These are phyloP conservation scores for Lordiphosa mommai DNA, from an alignment of 1,140 invertebrate species.

Conservation along the genomic window DNA sequence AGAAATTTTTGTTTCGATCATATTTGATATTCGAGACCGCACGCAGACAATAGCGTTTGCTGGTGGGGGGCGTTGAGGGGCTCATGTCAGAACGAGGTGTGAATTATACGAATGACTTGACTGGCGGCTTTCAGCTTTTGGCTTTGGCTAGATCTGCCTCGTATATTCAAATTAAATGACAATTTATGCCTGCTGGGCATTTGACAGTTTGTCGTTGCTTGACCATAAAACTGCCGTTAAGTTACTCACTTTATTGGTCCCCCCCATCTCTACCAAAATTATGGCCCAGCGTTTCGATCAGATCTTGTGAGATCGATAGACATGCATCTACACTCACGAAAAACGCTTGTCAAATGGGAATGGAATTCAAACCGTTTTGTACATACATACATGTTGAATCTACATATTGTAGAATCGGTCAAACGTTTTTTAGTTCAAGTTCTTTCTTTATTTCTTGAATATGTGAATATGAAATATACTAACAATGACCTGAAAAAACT, in stretches of 20 bases:
- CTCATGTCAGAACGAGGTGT: slow-evolving; percentile 57
- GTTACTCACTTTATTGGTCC: slow-evolving; percentile 53
- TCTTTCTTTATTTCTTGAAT: too few relatives aligned
- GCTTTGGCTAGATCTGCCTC: slow-evolving; percentile 32
- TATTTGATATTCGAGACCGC: slow-evolving; percentile 51
- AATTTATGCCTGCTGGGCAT: slow-evolving; percentile 42
- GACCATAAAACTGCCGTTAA: slow-evolving; percentile 70
- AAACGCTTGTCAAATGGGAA: too few relatives aligned
- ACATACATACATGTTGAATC: too few relatives aligned
- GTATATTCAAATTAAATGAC: slow-evolving; percentile 69
- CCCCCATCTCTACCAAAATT: neutral
- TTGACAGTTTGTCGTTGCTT: slow-evolving; percentile 59
- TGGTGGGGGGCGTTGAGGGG: neutral
- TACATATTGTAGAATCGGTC: too few relatives aligned
- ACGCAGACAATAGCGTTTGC: neutral
- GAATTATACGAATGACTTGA: slow-evolving; percentile 55
- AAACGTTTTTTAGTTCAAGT: too few relatives aligned
- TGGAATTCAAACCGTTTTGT: too few relatives aligned
- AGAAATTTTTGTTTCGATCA: slow-evolving; percentile 48
- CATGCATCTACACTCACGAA: neutral
- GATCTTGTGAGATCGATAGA: neutral
- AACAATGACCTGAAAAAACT: too few relatives aligned
- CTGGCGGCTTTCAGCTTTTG: slow-evolving; percentile 24
- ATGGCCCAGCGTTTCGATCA: slow-evolving; percentile 13
- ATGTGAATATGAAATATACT: too few relatives aligned